These are phyloP conservation scores for Phenacoccus solenopsis DNA, from an alignment of 1,140 invertebrate genomes.

Conservation along the genomic window DNA sequence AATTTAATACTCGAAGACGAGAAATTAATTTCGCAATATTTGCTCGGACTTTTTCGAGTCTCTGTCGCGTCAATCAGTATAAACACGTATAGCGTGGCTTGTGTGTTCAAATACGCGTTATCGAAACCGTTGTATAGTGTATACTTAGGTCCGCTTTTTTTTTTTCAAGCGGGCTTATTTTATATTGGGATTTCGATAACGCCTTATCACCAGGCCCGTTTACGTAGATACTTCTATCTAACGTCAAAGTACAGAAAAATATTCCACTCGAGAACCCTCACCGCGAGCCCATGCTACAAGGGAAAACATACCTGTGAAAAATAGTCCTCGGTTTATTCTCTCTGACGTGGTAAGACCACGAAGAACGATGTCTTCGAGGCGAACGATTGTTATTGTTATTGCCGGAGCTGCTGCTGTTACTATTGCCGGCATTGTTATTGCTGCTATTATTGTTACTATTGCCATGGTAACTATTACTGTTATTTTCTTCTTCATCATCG, in stretches of 20 bases:
- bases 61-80: not conserved
- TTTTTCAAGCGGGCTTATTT: too few relatives aligned
- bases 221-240: too few relatives aligned
- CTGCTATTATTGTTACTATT: constrained; percentile 8
- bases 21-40: not conserved
- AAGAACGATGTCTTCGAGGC: constrained; percentile 31
- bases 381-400: constrained; percentile 32
- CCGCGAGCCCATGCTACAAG: not conserved
- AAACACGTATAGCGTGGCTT: too few relatives aligned
- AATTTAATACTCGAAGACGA: not conserved
- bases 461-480: constrained; percentile 26
- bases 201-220: too few relatives aligned
- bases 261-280: not conserved
- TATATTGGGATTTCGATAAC: too few relatives aligned
- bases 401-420: constrained; percentile 25
- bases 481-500: constrained; percentile 34
- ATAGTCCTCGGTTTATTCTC: constrained; percentile 39
- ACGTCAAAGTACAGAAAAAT: not conserved
- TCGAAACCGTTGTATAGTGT: not conserved
- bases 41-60: not conserved
- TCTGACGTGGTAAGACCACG: constrained; percentile 19
- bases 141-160: not conserved
- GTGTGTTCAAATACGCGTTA: not conserved
- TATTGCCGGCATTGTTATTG: constrained; percentile 30
- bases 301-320: constrained; percentile 45